Percentiles rank a stretch among this genome's conserved stretches.
Evolutionary conservation across 2,797 vertebrate species (phyloP).

Genomic region (Lutjanus argentimaculatus): DNA sequence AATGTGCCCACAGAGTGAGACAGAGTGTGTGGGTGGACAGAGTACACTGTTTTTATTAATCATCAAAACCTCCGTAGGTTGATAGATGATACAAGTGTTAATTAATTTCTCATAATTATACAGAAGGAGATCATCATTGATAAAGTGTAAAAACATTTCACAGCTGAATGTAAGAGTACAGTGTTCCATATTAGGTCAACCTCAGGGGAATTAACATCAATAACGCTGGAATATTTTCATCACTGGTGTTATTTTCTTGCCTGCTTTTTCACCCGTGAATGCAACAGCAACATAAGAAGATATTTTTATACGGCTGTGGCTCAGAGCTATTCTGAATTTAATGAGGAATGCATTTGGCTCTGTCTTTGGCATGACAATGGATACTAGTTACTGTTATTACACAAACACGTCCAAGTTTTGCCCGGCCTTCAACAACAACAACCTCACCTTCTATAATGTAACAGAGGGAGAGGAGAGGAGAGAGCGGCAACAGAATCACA

Average conservation of each 20-base stretch:
- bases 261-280: slow-evolving; percentile 46
- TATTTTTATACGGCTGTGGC: slow-evolving; percentile 59
- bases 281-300: slow-evolving; percentile 56
- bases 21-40: slow-evolving; percentile 69
- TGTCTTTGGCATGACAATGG: slow-evolving; percentile 59
- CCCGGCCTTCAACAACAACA: slow-evolving; percentile 40
- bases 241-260: slow-evolving; percentile 49
- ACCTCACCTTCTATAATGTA: slow-evolving; percentile 39
- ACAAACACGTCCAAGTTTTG: slow-evolving; percentile 57
- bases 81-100: slow-evolving; percentile 74
- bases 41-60: slow-evolving; percentile 76
- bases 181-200: slow-evolving; percentile 48
- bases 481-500: not conserved
- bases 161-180: slow-evolving; percentile 36
- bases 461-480: not conserved
- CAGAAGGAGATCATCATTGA: slow-evolving; percentile 61
- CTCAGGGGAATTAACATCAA: slow-evolving; percentile 58
- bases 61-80: slow-evolving; percentile 74
- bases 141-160: slow-evolving; percentile 65
- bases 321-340: slow-evolving; percentile 71
- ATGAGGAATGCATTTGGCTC: slow-evolving; percentile 71
- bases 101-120: slow-evolving; percentile 77
- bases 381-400: slow-evolving; percentile 65
- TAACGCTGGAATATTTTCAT: slow-evolving; percentile 64
- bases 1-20: slow-evolving; percentile 67